Evolutionary conservation across 2,888 invertebrate genomes (phyloP), one percentile per base, ranked within the genome.

Genomic region (Siphlonurus alternatus): DNA sequence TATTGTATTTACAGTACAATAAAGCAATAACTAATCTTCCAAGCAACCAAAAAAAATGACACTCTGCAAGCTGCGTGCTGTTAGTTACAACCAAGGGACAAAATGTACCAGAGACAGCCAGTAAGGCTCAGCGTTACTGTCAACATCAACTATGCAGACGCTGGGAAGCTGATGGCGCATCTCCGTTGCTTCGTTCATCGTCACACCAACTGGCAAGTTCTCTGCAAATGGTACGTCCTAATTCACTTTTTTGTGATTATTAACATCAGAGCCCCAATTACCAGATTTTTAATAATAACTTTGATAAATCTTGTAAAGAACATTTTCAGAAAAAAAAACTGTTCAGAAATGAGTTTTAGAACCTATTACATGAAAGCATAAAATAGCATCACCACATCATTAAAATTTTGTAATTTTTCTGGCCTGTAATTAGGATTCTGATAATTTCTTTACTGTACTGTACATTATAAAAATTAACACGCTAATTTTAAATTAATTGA

Each of bases 41-140:
- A n/a, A n/a, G n/a, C n/a, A n/a, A n/a, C n/a, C n/a, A n/a, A n/a
- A n/a, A n/a, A n/a, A n/a, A n/a, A n/a, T n/a, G n/a, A 38, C 5
- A 5, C 38, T 15, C 38, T 38, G 38, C 38, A 38, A 38, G 5
- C 38, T 38, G 38, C 38, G 15, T 38, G 38, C 38, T 38, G 38
- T 38, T 38, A 38, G 38, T 38, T 10, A 38, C 15, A 10, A 5
- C 15, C 38, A 38, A 38, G 38, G 38, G 38, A 38, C 38, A 38
- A 22, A 56, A 61, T 64, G 66, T 72, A 73, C 73, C 71, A 71
- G 71, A 63, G 71, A 69, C 68, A 70, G 71, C 73, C 73, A 72
- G 67, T 73, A 73, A 38, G 72, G 72, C 67, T 73, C 72, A 64
- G 72, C 73, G 69, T 68, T 70, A 65, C 71, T 71, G 68, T 73